Evolutionary conservation across 2,888 invertebrate species (phyloP).

Genomic region (Euzophera pinguis): DNA sequence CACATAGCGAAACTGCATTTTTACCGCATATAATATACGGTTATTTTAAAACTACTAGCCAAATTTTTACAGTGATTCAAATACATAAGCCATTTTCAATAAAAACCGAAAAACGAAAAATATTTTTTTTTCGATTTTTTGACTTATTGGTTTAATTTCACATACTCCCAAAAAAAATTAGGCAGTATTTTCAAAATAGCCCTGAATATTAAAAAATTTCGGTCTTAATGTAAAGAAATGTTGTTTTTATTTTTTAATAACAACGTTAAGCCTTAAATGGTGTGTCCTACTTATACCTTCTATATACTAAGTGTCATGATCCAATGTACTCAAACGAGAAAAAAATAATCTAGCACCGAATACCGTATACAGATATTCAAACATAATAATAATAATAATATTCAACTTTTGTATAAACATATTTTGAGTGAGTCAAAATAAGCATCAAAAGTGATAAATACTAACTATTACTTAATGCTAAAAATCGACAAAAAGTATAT

Average conservation of each 20-base stretch:
- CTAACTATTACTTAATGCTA: neutral
- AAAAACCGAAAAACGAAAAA: too few species aligned
- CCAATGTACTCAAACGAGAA: neutral
- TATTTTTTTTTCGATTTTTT: too few species aligned
- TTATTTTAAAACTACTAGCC: too few species aligned
- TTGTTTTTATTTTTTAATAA: neutral
- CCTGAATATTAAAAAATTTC: too few species aligned
- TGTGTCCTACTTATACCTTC: neutral
- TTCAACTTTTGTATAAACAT: conserved; percentile 13
- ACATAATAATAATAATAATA: conserved; percentile 1
- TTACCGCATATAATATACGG: neutral
- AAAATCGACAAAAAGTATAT: neutral
- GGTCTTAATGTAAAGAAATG: neutral
- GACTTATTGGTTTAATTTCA: too few species aligned
- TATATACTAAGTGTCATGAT: neutral
- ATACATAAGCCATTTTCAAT: too few species aligned
- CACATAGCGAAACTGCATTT: neutral
- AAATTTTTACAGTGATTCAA: too few species aligned
- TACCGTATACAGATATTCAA: conserved; percentile 15
- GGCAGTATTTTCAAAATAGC: too few species aligned
- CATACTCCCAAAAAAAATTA: too few species aligned
- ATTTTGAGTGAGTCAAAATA: conserved; percentile 18
- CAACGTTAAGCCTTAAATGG: neutral
- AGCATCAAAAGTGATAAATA: conserved; percentile 12
- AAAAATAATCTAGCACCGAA: conserved; percentile 26